These are phyloP conservation scores for Etheostoma cragini DNA, from an alignment of 2,113 vertebrate species.

Conservation along the genomic window DNA sequence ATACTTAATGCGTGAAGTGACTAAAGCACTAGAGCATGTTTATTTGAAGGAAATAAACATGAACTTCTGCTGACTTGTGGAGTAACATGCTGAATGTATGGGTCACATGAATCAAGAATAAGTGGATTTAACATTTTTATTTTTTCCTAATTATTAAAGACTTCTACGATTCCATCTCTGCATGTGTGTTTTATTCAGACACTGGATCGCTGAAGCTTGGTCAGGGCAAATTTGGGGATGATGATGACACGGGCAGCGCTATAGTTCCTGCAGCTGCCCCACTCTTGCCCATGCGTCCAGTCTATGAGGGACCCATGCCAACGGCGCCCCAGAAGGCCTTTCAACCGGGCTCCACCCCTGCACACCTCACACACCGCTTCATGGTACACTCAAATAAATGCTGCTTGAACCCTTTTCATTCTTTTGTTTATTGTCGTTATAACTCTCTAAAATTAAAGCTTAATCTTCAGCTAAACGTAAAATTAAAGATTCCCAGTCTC, in stretches of 20 bases:
- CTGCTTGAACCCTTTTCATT: not conserved
- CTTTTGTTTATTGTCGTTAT: too few relatives aligned
- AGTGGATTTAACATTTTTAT: not conserved
- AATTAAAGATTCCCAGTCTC: not conserved
- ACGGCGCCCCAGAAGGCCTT: constrained; percentile 93
- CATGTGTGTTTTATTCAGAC: constrained; percentile 77
- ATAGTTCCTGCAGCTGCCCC: constrained; percentile 63
- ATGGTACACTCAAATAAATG: not conserved
- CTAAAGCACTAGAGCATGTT: too few relatives aligned
- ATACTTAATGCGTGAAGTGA: too few relatives aligned
- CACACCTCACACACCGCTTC: constrained; percentile 94
- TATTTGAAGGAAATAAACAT: too few relatives aligned
- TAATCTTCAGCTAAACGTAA: not conserved
- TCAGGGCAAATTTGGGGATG: constrained; percentile 72
- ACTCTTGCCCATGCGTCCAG: constrained; percentile 69
- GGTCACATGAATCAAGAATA: not conserved
- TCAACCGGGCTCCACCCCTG: constrained; percentile 93
- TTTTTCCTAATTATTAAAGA: not conserved
- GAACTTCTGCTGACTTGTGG: not conserved
- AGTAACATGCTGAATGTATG: not conserved
- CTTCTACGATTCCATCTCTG: not conserved
- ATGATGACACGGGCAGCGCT: constrained; percentile 72
- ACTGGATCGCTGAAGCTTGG: constrained; percentile 83
- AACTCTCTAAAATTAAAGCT: not conserved
- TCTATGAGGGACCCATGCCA: constrained; percentile 91